Base-by-base conservation (phyloP, 37 sponge, comb jelly and placozoan species). In the Halisarca cf. caerulea region DNA sequence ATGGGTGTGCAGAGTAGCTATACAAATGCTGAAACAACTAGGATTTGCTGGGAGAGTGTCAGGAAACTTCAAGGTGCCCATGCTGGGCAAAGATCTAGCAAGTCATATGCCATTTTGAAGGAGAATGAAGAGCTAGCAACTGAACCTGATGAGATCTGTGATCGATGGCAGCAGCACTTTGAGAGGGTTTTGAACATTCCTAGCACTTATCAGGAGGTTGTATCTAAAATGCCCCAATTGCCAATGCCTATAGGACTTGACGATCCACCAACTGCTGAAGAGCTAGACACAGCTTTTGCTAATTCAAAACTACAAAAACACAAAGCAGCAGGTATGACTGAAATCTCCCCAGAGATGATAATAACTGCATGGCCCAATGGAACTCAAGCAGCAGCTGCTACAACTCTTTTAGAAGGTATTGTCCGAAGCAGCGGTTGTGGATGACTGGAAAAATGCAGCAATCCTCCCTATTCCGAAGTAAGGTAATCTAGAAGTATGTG, bases 131-230 rank as follows among this genome's bases (percentile, higher is more conserved):
- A 71, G 42, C 25, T 84, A 60, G 72, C 74, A 71, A 54, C 70
- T 25, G 84, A 79, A n/a, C 75, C 84, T 72, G 21, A 24, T 14
- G 60, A 84, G n/a, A 53, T 77, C 44, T 34, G 36, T 78, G 8
- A 33, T 20, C 39, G 75, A 60, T 84, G 84, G 84, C 84, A 84
- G 20, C 84, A 84, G 57, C 84, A 71, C 84, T 84, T 84, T 30
- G 0, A 51, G 1, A 84, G 36, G 59, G 23, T 84, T 1, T 32
- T 84, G 55, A 84, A 42, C 30, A 21, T 32, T 9, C 55, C 39
- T 9, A 84, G 74, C 72, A 59, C 7, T 28, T 71, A 51, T 6
- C 36, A 55, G 3, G 33, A 38, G 3, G 77, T 58, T 39, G 3
- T 73, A n/a, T 25, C 71, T 5, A 25, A 27, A 3, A 45, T 40